Base-by-base conservation (phyloP, 2,113 vertebrate species). In the Ibidorhyncha struthersii region DNA sequence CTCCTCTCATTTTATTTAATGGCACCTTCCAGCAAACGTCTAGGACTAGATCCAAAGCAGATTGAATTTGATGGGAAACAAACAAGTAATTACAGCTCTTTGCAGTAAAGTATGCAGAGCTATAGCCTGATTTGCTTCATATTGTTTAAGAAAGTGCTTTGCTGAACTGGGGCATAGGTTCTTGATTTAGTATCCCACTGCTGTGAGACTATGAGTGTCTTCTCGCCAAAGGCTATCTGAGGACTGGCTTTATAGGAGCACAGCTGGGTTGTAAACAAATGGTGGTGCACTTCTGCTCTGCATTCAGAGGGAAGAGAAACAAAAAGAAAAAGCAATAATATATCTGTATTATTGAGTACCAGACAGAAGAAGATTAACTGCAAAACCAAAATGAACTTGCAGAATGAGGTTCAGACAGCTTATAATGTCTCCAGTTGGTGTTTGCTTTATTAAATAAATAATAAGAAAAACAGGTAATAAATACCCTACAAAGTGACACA, bases 31-130 rank as follows among this genome's bases (percentile, higher is more conserved):
- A 87, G 86, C 77, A 93, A 85, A 87, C 29, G 41, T 56, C 89
- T 87, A 79, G 91, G 83, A 69, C 58, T 61, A 72, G 70, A 87
- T 92, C 95, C 96, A 95, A 89, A 87, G 62, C 66, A 85, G 47
- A 87, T 61, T 87, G 83, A 91, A 76, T 89, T 89, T 94, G 80
- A 67, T 93, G 78, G 73, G 69, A 96, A 97, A 40, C 65, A 86
- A 95, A 84, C 4, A 14, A 84, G 27, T 76, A 82, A 86, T 86
- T 91, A 40, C 53, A 89, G 69, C 56, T 58, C 38, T 87, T 87
- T 87, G 83, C 83, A 73, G 62, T 49, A 22, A 89, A 61, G 32
- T 15, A n/a, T 45, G 65, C 40, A 34, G 67, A 63, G 40, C 47
- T 91, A 17, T 21, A 84, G 43, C 61, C 61, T 82, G 77, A 40